Conservation (phyloP, 2,113 vertebrate species). For the Hippocampus zosterae region DNA sequence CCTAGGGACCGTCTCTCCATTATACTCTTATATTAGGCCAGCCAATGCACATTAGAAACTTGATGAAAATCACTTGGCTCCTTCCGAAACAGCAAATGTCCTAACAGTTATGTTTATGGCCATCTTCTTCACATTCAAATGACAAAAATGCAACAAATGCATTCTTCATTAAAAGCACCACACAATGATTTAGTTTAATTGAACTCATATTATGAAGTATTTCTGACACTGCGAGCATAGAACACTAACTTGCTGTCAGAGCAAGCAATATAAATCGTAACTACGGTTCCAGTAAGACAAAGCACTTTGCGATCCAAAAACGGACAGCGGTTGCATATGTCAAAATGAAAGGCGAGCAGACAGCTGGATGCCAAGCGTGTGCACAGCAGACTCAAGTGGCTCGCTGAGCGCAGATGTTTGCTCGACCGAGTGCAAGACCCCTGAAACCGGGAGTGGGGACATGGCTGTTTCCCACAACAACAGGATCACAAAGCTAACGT, state of each 20-base stretch:
- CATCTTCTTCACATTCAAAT: neutral
- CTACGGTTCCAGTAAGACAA: neutral
- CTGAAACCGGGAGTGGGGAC: constrained; percentile 43
- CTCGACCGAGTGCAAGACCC: constrained; percentile 38
- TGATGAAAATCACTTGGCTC: constrained; percentile 49
- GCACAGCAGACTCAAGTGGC: constrained; percentile 16
- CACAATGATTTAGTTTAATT: neutral
- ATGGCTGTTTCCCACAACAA: constrained; percentile 39
- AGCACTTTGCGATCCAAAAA: neutral
- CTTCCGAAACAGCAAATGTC: constrained; percentile 21
- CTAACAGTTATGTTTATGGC: neutral
- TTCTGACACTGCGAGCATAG: neutral
- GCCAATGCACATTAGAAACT: constrained; percentile 44
- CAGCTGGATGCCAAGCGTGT: constrained; percentile 19
- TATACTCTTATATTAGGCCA: constrained; percentile 50
- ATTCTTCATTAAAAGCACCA: neutral
- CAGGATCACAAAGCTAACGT: constrained; percentile 33
- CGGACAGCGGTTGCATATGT: constrained; percentile 1
- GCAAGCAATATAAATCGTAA: neutral
- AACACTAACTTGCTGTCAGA: neutral
- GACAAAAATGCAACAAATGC: neutral
- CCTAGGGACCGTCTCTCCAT: constrained; percentile 46
- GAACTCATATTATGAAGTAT: too few species aligned
- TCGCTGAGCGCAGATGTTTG: constrained; percentile 33
- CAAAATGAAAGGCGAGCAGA: constrained; percentile 17